Conservation (phyloP, 2,888 invertebrate genomes). For the Chaetoderma sp. region DNA sequence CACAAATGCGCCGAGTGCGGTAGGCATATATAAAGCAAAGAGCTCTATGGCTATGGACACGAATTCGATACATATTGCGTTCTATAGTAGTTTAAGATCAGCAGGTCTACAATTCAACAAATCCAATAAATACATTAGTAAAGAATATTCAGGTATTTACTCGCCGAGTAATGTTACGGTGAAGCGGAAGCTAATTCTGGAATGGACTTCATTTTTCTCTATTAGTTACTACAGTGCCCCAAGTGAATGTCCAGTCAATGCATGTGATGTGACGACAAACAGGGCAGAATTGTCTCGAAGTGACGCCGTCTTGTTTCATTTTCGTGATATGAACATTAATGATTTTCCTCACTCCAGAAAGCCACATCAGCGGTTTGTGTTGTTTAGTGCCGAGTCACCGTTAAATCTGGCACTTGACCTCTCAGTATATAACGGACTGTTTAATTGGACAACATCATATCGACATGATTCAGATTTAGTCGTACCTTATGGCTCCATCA, state of each 20-base stretch:
- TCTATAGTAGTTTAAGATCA: no score
- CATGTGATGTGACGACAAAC: conserved; percentile 4
- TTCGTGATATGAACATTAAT: neutral
- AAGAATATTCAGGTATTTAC: no score
- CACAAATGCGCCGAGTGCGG: no score
- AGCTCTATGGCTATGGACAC: no score
- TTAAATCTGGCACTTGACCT: neutral
- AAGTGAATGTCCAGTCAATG: neutral
- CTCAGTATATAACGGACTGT: neutral
- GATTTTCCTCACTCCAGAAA: neutral
- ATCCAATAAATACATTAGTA: no score
- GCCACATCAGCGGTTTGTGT: neutral
- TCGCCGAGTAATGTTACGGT: no score
- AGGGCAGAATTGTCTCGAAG: neutral
- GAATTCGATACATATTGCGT: no score
- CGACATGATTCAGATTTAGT: neutral
- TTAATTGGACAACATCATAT: conserved; percentile 3
- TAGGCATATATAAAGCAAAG: no score
- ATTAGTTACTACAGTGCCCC: neutral
- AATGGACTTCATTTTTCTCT: neutral
- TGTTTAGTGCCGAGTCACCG: neutral
- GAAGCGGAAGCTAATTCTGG: neutral
- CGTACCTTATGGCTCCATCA: no score
- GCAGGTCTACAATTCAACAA: no score
- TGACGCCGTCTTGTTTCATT: neutral